Base-by-base conservation (phyloP, 2,113 vertebrate genomes). In the Scortum barcoo region DNA sequence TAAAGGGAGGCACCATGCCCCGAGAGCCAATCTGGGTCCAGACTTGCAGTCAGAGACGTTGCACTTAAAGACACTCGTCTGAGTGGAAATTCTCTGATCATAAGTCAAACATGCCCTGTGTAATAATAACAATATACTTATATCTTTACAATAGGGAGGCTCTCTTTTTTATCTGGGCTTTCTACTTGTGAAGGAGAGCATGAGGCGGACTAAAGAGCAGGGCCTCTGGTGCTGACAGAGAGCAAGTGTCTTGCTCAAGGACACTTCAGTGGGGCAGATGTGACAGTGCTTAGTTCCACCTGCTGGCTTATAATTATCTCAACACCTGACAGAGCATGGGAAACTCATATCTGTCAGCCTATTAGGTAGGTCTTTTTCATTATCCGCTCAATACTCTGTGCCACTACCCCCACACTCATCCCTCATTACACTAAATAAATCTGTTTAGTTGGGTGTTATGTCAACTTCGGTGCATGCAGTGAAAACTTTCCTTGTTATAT, bases 271-370 rank as follows among this genome's bases (percentile, higher is more conserved):
- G 40, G 60, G 50, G 20, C 24, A 63, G 81, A 75, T 68, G 65
- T 79, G 61, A 80, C 57, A 81, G 77, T 46, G 66, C 62, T 84
- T 73, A 83, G 78, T 82, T 86, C 76, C 72, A 87, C 48, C 58
- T 72, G 72, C 63, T 79, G 50, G 19, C 57, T 84, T 72, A 46
- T 68, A 86, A 80, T 85, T 78, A 81, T 69, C 58, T 53, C 50
- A 70, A 72, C 54, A 84, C 60, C 67, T 86, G 51, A 65, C 42
- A 78, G 62, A 86, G 69, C 54, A 50, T 50, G 30, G 42, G 40
- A 78, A 78, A 78, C 19, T 75, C n/a, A 50, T 44, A 72, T 78
- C 51, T 66, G 54, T 56, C 63, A 69, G 38, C 20, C 57, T 51
- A 63, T 78, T 81, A 66, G 48, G n/a, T 54, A 11, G 36, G 36